Evolutionary conservation across 2,797 vertebrate genomes (phyloP).

Genomic region (Brachyrhaphis roseni): DNA sequence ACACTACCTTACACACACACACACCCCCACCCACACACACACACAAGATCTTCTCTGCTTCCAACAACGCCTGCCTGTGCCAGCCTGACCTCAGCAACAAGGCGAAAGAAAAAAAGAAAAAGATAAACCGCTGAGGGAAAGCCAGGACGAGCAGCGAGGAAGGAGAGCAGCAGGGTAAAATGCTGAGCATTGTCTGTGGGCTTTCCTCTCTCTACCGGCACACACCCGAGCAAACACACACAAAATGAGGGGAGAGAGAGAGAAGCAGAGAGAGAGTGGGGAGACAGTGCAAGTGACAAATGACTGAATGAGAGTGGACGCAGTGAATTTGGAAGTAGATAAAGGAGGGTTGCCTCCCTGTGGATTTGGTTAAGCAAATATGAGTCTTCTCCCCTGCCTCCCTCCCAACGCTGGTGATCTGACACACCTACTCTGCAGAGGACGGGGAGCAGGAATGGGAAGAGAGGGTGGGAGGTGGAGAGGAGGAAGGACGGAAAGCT

Average conservation of each 20-base stretch:
- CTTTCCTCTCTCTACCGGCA: conserved; percentile 40
- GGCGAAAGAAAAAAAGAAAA: conserved; percentile 28
- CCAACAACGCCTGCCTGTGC: conserved; percentile 52
- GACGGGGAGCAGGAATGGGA: conserved; percentile 27
- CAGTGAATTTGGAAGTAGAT: conserved; percentile 71
- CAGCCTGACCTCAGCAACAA: conserved; percentile 58
- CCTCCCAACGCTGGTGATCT: conserved; percentile 32
- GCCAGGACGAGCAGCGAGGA: conserved; percentile 35
- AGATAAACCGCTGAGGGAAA: conserved; percentile 49
- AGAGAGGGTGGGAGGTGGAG: conserved; percentile 47
- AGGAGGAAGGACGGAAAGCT: conserved; percentile 44
- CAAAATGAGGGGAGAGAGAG: neutral
- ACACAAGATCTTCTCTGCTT: conserved; percentile 25
- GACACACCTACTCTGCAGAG: conserved; percentile 70
- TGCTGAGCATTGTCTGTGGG: conserved; percentile 45
- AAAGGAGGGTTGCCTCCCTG: conserved; percentile 60
- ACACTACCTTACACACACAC: conserved; percentile 14
- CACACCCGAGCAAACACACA: conserved; percentile 7
- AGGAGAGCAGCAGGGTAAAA: conserved; percentile 42
- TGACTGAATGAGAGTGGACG: conserved; percentile 62
- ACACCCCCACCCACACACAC: neutral
- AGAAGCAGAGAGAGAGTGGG: neutral
- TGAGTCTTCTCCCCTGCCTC: conserved; percentile 48
- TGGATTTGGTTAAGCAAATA: conserved; percentile 78
- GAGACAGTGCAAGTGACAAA: conserved; percentile 51